phyloP scores from a whole-genome alignment of 2,113 vertebrate genomes.

The Eulacestoma nigropectus region DNA sequence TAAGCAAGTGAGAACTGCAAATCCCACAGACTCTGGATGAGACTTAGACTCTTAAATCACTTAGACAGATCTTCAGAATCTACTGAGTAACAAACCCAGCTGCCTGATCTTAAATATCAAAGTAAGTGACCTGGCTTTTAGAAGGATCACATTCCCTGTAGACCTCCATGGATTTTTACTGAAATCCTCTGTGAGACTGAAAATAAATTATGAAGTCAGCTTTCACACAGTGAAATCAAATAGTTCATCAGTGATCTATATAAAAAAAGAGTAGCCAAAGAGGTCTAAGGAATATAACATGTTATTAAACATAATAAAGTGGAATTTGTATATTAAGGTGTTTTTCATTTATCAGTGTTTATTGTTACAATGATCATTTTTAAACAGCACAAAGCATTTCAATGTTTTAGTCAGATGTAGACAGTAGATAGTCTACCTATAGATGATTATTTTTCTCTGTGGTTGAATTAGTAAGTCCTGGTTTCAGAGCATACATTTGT shows the following conservation, averaged over 20 bases:
- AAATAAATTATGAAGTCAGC: background rate
- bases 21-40: background rate
- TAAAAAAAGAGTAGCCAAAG: background rate
- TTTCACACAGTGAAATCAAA: background rate
- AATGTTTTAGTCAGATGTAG: background rate
- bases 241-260: background rate
- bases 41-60: background rate
- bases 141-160: accelerated
- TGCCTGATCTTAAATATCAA: background rate
- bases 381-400: background rate
- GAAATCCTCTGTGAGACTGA: background rate
- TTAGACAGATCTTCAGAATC: background rate
- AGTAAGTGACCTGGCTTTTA: background rate
- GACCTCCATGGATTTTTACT: background rate
- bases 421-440: background rate
- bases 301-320: background rate
- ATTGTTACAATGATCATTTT: background rate
- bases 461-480: background rate
- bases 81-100: background rate
- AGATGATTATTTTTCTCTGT: background rate
- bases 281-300: background rate
- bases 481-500: background rate
- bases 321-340: background rate
- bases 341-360: background rate
- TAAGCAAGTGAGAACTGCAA: background rate